Conservation (phyloP, 2,797 vertebrate species). For the Falco peregrinus region DNA sequence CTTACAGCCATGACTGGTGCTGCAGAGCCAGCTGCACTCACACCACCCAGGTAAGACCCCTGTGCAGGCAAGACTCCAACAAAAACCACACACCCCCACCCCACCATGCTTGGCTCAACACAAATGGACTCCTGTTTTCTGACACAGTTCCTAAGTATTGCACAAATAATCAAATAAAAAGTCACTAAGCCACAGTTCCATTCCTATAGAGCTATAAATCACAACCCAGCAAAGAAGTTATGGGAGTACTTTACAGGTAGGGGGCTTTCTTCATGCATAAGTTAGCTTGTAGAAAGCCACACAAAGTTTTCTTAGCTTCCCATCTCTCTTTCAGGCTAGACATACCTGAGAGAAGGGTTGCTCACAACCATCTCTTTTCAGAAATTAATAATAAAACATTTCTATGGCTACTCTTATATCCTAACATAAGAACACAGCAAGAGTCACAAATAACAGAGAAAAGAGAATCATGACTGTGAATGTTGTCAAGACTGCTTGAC, state of each 20-base stretch:
- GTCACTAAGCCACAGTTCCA: neutral
- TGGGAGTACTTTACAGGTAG: neutral
- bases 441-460: neutral
- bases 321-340: neutral
- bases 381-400: neutral
- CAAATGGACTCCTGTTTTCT: neutral
- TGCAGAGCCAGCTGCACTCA: neutral
- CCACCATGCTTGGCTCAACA: neutral
- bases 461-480: neutral
- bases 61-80: neutral
- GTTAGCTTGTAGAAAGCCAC: neutral
- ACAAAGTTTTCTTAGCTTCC: neutral
- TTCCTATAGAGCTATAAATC: neutral
- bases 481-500: neutral
- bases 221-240: neutral
- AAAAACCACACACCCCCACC: neutral
- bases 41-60: neutral
- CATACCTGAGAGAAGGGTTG: neutral
- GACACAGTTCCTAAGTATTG: neutral
- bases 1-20: rapidly evolving
- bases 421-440: neutral
- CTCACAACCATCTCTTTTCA: neutral
- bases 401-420: neutral
- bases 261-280: neutral
- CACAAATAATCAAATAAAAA: neutral